Conservation (phyloP, 2,113 vertebrate genomes). For the Trochalopteron elliotii region DNA sequence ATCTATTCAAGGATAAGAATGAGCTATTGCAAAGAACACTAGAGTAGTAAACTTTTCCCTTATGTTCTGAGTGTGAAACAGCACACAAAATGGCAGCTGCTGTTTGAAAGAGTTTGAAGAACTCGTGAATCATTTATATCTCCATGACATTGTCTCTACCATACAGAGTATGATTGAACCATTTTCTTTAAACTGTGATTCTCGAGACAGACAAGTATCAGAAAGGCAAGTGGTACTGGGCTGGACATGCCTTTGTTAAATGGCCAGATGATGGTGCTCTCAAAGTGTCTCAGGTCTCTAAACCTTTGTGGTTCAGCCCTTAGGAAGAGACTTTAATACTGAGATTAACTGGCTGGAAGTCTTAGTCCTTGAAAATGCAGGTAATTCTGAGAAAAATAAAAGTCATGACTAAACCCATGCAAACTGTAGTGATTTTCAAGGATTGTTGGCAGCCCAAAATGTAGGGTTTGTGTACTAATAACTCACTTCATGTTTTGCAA, state of each 20-base stretch:
- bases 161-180: background rate
- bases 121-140: background rate
- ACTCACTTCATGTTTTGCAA: background rate
- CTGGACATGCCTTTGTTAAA: background rate
- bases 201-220: background rate
- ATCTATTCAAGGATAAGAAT: background rate
- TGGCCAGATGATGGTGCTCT: background rate
- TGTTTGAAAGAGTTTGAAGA: background rate
- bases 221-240: background rate
- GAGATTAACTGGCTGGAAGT: background rate
- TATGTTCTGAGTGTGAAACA: background rate
- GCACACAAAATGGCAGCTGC: background rate
- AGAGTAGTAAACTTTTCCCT: background rate
- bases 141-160: background rate
- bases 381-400: background rate
- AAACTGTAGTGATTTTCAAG: background rate
- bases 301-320: background rate
- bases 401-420: background rate
- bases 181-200: background rate
- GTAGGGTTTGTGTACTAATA: background rate
- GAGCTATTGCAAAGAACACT: background rate
- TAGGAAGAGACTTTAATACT: background rate
- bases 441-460: background rate
- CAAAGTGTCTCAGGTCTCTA: background rate
- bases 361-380: background rate